These are phyloP conservation scores for Magallana gigas DNA, from an alignment of 1,140 invertebrate species.

Conservation along the genomic window DNA sequence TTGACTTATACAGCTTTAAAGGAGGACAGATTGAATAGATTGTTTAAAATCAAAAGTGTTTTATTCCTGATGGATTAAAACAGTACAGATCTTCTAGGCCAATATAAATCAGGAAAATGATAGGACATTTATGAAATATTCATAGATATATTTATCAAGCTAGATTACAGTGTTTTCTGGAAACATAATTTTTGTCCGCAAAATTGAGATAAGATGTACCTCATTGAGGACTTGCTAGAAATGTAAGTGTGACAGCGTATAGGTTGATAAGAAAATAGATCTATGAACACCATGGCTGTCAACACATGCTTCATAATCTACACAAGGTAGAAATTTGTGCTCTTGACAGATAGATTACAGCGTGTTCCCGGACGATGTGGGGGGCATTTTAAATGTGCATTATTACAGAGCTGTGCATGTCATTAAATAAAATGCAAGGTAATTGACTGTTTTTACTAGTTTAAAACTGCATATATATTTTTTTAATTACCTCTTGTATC, in stretches of 20 bases:
- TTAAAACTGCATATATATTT: neutral
- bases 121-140: no score
- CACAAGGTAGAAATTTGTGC: neutral
- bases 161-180: neutral
- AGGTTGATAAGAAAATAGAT: conserved; percentile 30
- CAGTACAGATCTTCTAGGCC: no score
- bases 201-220: conserved; percentile 1
- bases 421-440: conserved; percentile 1
- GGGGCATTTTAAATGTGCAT: neutral
- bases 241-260: conserved; percentile 1
- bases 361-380: neutral
- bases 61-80: no score
- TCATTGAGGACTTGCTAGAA: neutral
- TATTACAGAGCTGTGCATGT: neutral
- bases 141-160: no score
- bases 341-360: neutral
- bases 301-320: neutral
- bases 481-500: no score
- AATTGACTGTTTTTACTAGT: neutral
- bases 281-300: neutral
- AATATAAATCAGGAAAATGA: no score
- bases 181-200: neutral
- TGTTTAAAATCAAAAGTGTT: no score
- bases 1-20: no score
- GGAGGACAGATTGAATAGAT: no score